Evolutionary conservation across 2,888 invertebrate species (phyloP), one percentile per base, ranked within the genome.

Genomic region (Agonopterix subpropinquella): DNA sequence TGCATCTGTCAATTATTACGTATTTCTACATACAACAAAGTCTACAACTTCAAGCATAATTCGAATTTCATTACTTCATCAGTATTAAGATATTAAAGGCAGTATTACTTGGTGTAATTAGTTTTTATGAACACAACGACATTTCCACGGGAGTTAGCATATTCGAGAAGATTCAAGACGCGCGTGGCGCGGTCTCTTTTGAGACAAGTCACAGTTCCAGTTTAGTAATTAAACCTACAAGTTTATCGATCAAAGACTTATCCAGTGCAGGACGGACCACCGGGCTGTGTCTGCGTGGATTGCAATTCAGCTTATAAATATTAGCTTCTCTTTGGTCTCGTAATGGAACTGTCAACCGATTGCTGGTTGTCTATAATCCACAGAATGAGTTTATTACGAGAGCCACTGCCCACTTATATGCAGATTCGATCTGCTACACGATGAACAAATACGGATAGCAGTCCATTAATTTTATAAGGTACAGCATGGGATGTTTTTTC

Each of bases 151-250:
- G 56, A 61, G 56, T 62, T 63, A 65, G 65, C 61, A 57, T 56
- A 58, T 56, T 56, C 57, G 59, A 63, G 63, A 28, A 28, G 28
- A 28, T 58, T 62, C 58, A 36, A 36, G 55, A 52, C 64, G 67
- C 79, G 75, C 77, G 78, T 78, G 73, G 69, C 73, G 83, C 83
- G 85, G 84, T 72, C 56, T 66, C 76, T 73, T 76, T 83, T 80
- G 73, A 77, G 70, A 67, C 68, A 55, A 61, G 61, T 54, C 59
- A 54, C 67, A 56, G 67, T 76, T 76, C 82, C 80, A 80, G 84
- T 81, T 82, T 72, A 77, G 82, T 77, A 86, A 87, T 87, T 87
- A 87, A 86, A 84, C 76, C 78, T 77, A 84, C 83, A 82, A 77
- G 80, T 85, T 87, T 87, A 87, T 87, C 81, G 82, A 82, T 78